Base-by-base conservation (phyloP, 2,113 vertebrate genomes). In the Crotophaga sulcirostris region DNA sequence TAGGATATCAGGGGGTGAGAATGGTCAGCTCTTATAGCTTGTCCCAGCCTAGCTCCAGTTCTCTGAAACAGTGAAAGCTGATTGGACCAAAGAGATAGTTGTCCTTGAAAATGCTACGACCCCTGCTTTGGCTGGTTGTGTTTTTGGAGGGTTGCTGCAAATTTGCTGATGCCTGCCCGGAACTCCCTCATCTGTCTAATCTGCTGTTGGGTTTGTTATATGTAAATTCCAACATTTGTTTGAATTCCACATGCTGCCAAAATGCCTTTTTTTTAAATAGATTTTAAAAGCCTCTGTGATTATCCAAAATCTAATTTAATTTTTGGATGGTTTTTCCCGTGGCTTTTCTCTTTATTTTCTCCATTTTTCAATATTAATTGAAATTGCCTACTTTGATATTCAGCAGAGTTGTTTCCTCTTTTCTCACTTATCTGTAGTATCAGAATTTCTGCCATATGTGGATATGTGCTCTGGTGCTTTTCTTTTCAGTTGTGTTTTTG, bases 181-280 rank as follows among this genome's bases (percentile, higher is more conserved):
- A 91, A 87, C 40, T 79, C 90, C 9, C 28, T 93, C 36, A 21
- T 90, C 70, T 34, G 3, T 84, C 77, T 91, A 18, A 82, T 91
- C 2, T 2, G 45, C 81, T 79, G 15, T 59, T 80, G 45, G 36
- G 25, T 76, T 90, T 78, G 60, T 83, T 33, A 93, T 95, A 87
- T 77, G 59, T 90, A 95, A 96, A 94, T 96, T 83, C 78, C 70
- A 91, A 55, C 70, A 83, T 64, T 79, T 93, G 59, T 42, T 82
- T 91, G 85, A 93, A 85, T 94, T 89, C 55, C 38, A 49, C 18
- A 17, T 79, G 28, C 51, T 94, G 91, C 89, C 91, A 94, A 91
- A 89, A 90, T 38, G 33, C 25, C 19, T 52, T 66, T 92, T 88
- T 89, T 84, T 40, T 24, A 49, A 21, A 36, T 85, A 70, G 60